phyloP scores from a whole-genome alignment of 2,797 vertebrate genomes.

The Halcyon smyrnensis region DNA sequence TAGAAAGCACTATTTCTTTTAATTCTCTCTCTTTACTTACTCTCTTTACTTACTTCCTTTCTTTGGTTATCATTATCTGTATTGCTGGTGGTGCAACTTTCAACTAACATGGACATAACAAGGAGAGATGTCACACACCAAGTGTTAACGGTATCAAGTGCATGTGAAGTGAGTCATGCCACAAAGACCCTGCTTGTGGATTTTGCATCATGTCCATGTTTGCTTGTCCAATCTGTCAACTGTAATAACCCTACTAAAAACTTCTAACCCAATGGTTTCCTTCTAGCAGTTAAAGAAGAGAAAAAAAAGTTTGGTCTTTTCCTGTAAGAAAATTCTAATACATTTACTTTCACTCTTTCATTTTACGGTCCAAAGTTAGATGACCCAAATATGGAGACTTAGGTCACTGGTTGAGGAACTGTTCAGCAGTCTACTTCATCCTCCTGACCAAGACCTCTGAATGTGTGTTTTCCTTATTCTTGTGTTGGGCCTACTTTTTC shows the following conservation, averaged over 20 bases:
- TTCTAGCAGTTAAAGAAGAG: not conserved
- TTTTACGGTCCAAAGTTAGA: not conserved
- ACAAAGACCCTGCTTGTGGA: not conserved
- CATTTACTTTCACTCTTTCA: not conserved
- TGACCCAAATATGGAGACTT: not conserved
- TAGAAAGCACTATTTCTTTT: not conserved
- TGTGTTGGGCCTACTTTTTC: not conserved
- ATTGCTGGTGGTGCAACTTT: not conserved
- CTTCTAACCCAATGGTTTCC: not conserved
- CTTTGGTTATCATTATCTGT: not conserved
- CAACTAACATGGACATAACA: not conserved
- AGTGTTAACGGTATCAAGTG: not conserved
- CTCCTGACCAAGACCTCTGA: not conserved
- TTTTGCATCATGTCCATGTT: not conserved
- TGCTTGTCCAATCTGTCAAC: not conserved
- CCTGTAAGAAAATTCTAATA: not conserved
- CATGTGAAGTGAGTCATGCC: not conserved
- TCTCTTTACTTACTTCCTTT: not conserved
- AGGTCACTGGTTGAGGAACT: not conserved
- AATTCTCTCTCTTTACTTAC: not conserved
- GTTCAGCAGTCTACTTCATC: not conserved
- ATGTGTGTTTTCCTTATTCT: not conserved
- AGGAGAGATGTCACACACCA: not conserved
- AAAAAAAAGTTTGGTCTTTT: not conserved
- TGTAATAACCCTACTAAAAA: not conserved